Evolutionary conservation across 2,113 vertebrate species (phyloP), one percentile per base, ranked within the genome.

Genomic region (Mirza zaza): DNA sequence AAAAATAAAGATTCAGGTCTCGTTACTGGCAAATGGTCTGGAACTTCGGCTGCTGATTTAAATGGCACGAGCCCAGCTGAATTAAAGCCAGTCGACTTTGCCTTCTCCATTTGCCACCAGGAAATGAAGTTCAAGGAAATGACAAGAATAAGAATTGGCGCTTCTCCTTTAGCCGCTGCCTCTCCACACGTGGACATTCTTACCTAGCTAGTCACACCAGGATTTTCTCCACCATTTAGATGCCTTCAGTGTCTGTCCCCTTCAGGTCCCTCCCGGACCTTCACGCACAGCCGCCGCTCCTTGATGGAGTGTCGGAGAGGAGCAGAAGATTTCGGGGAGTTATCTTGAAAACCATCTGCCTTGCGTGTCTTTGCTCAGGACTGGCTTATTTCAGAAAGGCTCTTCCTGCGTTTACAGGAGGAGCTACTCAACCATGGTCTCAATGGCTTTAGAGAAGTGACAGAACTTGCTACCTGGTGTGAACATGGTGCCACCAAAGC

Each of bases 341-440:
- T 29, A 3, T 2, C 3, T 75, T 25, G 39, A 71, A 32, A 6
- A 0, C 0, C 23, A 0, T 52, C n/a, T 32, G 12, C 23, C 23
- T 3, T 4, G 0, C 1, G 3, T 25, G 3, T 77, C 48, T 73
- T 21, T 77, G 77, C 77, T 32, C 0, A 25, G 21, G 71, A 32
- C 18, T 2, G 59, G 52, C 32, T 52, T 32, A 0, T n/a, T 50
- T 42, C 45, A 27, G 76, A 55, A 75, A 61, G 81, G 14, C 86
- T 32, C 45, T 34, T 27, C 18, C 55, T 87, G 71, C 36, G 9
- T 7, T 57, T 71, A 3, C 5, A 15, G 77, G 50, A 42, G 23
- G 17, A 13, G 34, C 48, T 25, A 0, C 12, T 12, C 21, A 0
- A 32, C 21, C 18, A 0, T 27, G 20, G 36, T 3, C 21, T 79